A percentile compares a stretch with the other conserved stretches of the same genome.
Evolutionary conservation across 2,113 vertebrate genomes (phyloP).

Genomic region (Pygathrix nemaeus): DNA sequence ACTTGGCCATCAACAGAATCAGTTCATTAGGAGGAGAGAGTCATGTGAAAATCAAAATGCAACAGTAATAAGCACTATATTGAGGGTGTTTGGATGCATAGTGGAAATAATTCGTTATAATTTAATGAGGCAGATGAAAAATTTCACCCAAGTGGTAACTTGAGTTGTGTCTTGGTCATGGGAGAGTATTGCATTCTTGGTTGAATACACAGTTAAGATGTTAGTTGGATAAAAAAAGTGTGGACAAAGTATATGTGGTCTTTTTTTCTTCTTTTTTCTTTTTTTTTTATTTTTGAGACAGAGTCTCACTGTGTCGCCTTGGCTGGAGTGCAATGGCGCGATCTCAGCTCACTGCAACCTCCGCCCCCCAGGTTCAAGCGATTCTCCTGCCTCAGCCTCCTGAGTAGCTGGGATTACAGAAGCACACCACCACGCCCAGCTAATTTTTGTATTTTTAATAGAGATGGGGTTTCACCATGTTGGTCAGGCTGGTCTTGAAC

Average conservation of each 20-base stretch:
- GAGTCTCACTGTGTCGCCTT: too few species aligned
- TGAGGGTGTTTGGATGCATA: neutral
- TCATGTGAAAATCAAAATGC: slow-evolving; percentile 11
- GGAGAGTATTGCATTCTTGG: neutral
- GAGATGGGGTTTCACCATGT: too few species aligned
- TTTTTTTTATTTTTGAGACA: too few species aligned
- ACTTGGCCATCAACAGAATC: neutral
- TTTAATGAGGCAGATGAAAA: neutral
- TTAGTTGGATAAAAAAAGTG: neutral
- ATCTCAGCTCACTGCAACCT: too few species aligned
- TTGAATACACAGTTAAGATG: neutral
- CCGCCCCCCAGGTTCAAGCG: too few species aligned
- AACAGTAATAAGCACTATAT: neutral
- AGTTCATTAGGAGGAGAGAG: neutral
- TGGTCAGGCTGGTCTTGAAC: too few species aligned
- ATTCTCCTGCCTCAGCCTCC: too few species aligned
- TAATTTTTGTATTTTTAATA: too few species aligned
- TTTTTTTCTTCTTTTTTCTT: too few species aligned
- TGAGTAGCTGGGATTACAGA: too few species aligned
- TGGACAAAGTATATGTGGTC: too few species aligned
- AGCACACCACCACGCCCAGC: too few species aligned
- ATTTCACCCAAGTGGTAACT: neutral
- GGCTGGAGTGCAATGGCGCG: neutral
- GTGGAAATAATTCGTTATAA: neutral
- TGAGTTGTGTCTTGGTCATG: neutral